Base-by-base conservation (phyloP, 2,888 invertebrate genomes). In the Drosophila merina region DNA sequence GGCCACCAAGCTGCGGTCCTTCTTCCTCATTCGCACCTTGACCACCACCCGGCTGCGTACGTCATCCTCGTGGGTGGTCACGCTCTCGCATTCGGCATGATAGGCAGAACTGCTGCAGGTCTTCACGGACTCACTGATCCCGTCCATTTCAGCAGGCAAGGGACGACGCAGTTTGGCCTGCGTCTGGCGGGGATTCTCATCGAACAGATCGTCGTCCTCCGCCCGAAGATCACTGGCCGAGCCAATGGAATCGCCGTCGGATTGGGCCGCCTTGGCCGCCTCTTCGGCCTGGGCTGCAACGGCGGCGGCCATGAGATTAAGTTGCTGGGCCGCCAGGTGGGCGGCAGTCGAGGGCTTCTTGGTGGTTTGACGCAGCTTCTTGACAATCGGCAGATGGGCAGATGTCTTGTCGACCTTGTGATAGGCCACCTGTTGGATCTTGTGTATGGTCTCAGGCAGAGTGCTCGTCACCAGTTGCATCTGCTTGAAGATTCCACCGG, bases 31-130 rank as follows among this genome's bases (percentile, higher is more conserved):
- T 51, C 92, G 93, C 67, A 92, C 92, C 76, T 93, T 92, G 42
- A 93, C 91, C 40, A 93, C 92, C 30, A 93, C 92, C 8, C 93
- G 90, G 78, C 93, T 93, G 30, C 82, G 72, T 0, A 92, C 92
- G 66, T 94, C 94, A 58, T 94, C 94, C 78, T 93, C 94, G 59
- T 93, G 93, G 0, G 94, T 94, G 1, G 94, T 93, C 50, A 95
- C 94, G 66, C 95, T 95, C 84, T 95, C 95, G 77, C 95, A 95
- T 88, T 95, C 95, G 0, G 95, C 95, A 78, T 95, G 95, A 79
- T 95, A 95, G 2, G 94, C 95, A 1, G 95, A 95, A 3, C 94
- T 95, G 4, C 94, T 94, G 75, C 95, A 95, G 0, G 95, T 95
- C 80, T 94, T 92, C 9, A 94, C 93, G 83, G 94, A 93, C 78